Evolutionary conservation across 2,888 invertebrate species (phyloP), one percentile per base, ranked within the genome.

Genomic region (Pheosia gnoma): DNA sequence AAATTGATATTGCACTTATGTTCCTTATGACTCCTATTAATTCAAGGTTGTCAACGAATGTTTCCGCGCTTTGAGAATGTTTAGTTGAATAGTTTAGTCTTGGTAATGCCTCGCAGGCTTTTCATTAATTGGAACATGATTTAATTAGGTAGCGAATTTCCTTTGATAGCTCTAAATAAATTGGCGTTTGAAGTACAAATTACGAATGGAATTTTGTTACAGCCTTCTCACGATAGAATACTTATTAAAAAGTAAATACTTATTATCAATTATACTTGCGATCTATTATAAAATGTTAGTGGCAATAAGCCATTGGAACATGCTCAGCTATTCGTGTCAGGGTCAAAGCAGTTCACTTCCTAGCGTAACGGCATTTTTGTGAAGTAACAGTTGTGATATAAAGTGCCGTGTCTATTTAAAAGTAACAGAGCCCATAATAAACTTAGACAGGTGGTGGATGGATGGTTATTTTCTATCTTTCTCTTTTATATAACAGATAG

Each of bases 241-340:
- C 11, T n/a, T 11, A 45, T 10, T 45, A 10, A 4, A 47, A 47
- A 47, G 47, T 47, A 1, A 47, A 8, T 25, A 51, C 5, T n/a
- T n/a, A 51, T 25, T 51, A 4, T 47, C 10, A 51, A 51, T 51
- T 51, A 51, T 25, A 51, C 6, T 9, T 13, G 5, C 8, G 51
- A 25, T 13, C 7, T 25, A 7, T 47, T 5, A 41, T 47, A 51
- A 9, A n/a, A 25, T 51, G 4, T 25, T 7, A 51, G 51, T 10
- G 7, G 25, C 59, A 51, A 61, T 55, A 60, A 59, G 47, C 55
- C 52, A 68, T 52, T 59, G 7, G 52, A 58, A 41, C 51, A 51
- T 39, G 49, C 56, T 39, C 54, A 11, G 57, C 59, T 58, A 74
- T 67, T 59, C 39, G 64, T 63, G 70, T 72, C 74, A 72, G 25